phyloP scores from a whole-genome alignment of 2,113 vertebrate species.

The Anguilla rostrata region DNA sequence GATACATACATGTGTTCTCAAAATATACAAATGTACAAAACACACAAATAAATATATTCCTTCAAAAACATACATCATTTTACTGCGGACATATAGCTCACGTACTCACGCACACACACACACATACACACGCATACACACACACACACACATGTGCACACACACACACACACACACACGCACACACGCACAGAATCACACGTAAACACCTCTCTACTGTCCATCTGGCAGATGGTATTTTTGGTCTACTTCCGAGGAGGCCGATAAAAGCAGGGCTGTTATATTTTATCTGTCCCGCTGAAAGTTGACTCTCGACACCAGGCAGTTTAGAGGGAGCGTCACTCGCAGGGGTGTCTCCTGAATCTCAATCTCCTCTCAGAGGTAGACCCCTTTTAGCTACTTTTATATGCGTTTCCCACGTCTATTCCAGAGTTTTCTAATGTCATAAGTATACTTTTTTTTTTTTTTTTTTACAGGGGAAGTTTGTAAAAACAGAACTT shows the following conservation, averaged over 20 bases:
- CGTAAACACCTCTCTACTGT: conserved; percentile 60
- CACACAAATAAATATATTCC: conserved; percentile 13
- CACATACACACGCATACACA: background rate
- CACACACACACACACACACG: conserved; percentile 20
- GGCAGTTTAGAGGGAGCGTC: conserved; percentile 77
- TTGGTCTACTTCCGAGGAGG: conserved; percentile 51
- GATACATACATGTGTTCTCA: conserved; percentile 44
- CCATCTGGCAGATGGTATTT: conserved; percentile 70
- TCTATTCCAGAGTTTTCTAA: background rate
- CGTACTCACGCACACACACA: conserved; percentile 14
- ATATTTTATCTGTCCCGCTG: conserved; percentile 70
- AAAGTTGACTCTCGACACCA: conserved; percentile 75
- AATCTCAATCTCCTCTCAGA: conserved; percentile 30
- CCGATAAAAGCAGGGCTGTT: conserved; percentile 67
- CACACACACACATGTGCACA: no score
- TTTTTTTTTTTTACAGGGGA: background rate
- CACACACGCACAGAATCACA: conserved; percentile 40
- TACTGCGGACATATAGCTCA: background rate
- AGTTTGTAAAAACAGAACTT: background rate
- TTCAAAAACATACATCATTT: background rate
- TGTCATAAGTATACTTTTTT: background rate
- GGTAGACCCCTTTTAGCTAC: background rate
- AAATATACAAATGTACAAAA: conserved; percentile 34
- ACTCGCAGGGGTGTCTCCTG: conserved; percentile 61
- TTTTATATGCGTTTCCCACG: background rate